These are phyloP conservation scores for Hydropsyche betteni DNA, from an alignment of 2,888 invertebrate genomes.

Conservation along the genomic window DNA sequence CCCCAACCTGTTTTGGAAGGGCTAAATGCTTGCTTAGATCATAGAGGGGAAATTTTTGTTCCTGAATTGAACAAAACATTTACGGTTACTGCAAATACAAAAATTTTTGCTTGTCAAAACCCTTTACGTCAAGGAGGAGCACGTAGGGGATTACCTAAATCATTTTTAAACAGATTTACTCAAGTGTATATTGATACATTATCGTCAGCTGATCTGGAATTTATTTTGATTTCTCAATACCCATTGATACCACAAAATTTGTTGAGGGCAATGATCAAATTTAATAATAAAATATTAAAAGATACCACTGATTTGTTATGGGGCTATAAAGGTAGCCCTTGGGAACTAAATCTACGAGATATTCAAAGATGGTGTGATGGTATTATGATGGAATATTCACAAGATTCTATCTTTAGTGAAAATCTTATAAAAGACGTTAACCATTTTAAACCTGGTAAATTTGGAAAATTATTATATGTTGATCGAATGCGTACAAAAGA, in stretches of 20 bases:
- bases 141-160: constrained; percentile 92
- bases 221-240: constrained; percentile 75
- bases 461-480: constrained; percentile 83
- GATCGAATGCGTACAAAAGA: constrained; percentile 83
- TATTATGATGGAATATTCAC: constrained; percentile 61
- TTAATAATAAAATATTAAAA: constrained; percentile 75
- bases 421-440: constrained; percentile 63
- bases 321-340: constrained; percentile 88
- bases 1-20: constrained; percentile 99
- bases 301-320: constrained; percentile 75
- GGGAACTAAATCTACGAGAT: constrained; percentile 98
- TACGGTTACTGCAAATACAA: constrained; percentile 76
- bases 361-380: constrained; percentile 92
- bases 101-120: constrained; percentile 98
- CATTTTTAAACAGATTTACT: constrained; percentile 97
- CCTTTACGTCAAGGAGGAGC: constrained; percentile 96
- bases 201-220: constrained; percentile 71
- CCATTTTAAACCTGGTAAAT: constrained; percentile 67
- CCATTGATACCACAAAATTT: constrained; percentile 68
- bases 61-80: constrained; percentile 93
- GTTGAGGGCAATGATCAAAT: constrained; percentile 77
- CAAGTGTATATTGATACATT: constrained; percentile 80
- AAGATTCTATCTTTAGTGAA: constrained; percentile 46
- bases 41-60: constrained; percentile 93
- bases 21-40: constrained; percentile 97